phyloP scores from a whole-genome alignment of 1,140 invertebrate species.

The Cepaea nemoralis region DNA sequence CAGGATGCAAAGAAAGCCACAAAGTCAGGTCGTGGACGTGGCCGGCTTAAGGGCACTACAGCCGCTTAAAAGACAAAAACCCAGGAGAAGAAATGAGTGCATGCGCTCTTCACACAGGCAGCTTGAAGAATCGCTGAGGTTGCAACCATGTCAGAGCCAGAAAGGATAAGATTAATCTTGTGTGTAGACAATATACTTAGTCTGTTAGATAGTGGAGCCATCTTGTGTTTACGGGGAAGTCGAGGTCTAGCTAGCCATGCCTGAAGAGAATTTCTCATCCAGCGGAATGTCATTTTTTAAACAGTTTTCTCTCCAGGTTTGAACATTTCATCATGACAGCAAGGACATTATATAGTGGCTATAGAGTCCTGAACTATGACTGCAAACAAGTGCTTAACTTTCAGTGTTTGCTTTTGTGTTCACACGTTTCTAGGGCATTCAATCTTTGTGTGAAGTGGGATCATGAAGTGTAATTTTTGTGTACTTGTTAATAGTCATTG shows the following conservation, averaged over 20 bases:
- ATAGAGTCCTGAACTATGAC: background rate
- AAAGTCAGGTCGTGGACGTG: slow-evolving; percentile 1
- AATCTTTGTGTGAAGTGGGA: background rate
- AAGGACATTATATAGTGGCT: background rate
- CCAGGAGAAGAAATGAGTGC: slow-evolving; percentile 23
- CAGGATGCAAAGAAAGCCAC: background rate
- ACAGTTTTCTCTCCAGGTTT: background rate
- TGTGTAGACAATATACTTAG: slow-evolving; percentile 1
- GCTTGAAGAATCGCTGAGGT: slow-evolving; percentile 30
- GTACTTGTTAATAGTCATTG: background rate
- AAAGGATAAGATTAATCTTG: background rate
- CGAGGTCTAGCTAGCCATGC: background rate
- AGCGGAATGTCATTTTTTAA: background rate
- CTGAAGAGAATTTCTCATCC: background rate
- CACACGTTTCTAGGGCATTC: background rate
- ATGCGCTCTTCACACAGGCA: slow-evolving; percentile 31
- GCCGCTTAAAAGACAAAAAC: slow-evolving; percentile 21
- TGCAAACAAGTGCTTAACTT: too few species aligned
- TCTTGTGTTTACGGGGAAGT: background rate
- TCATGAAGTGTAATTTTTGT: background rate
- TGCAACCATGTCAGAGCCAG: slow-evolving; percentile 13
- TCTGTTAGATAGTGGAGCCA: background rate
- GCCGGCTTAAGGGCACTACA: slow-evolving; percentile 17
- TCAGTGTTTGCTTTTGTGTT: too few species aligned
- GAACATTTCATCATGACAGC: background rate